Evolutionary conservation across 2,888 invertebrate species (phyloP), one percentile per base, ranked within the genome.

Genomic region (Caenorhabditis japonica): DNA sequence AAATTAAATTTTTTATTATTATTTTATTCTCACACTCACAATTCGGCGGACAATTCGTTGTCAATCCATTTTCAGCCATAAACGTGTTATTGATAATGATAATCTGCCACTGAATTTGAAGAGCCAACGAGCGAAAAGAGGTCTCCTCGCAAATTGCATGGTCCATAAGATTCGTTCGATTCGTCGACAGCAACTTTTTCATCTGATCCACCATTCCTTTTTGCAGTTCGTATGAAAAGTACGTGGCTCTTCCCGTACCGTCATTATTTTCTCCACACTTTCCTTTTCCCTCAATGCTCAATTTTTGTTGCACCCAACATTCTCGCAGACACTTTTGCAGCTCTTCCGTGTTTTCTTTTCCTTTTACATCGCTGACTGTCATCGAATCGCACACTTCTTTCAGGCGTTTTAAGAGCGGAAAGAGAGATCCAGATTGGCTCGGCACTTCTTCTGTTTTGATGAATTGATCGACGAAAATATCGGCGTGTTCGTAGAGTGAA

Each of bases 91-190:
- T 82, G 23, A 86, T 73, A 7, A 72, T 61, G 17, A 84, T 80
- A 10, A 86, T 76, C 15, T 76, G 71, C 86, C 86, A 86, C 72
- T 86, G 85, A 49, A 85, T 82, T 74, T 86, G 84, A 12, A 77
- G 53, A 15, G 60, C 55, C 17, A 68, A 49, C 7, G 82, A 81
- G 12, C 81, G 53, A n/a, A 81, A 77, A 12, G 76, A 59, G 5
- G 82, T 71, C 43, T 84, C 82, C 34, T 76, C 74, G 51, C 79
- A 81, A 12, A 84, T 39, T 1, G 66, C 51, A 43, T 82, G 75
- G 39, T 84, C 81, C 62, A 85, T 59, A 23, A 82, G 76, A 44
- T 73, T 78, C 7, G 52, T 56, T 21, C 78, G 72, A 36, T 85
- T 76, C 4, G 75, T 73, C 15, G 61, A 38, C 33, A 86, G 66